Conservation (phyloP, 2,888 invertebrate species). For the Meloe dianella region DNA sequence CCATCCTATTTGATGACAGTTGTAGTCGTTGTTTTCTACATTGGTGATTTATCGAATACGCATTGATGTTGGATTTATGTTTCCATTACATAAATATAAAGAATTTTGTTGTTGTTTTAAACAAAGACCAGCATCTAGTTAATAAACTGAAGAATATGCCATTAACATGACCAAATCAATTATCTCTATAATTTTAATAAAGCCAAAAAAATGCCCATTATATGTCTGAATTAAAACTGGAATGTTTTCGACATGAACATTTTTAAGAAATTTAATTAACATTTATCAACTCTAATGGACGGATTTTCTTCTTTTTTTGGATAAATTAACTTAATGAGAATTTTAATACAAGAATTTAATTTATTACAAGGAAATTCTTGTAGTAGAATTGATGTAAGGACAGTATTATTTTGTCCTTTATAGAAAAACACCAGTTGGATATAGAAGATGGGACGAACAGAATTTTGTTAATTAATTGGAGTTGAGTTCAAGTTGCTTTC, state of each 20-base stretch:
- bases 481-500: neutral
- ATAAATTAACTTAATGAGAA: neutral
- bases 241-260: neutral
- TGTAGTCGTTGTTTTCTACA: neutral
- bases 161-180: neutral
- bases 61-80: neutral
- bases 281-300: neutral
- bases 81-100: constrained; percentile 6
- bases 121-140: neutral
- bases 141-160: neutral
- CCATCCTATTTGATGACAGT: constrained; percentile 9
- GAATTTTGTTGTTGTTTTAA: neutral
- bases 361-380: neutral
- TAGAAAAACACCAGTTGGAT: neutral
- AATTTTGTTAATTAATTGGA: constrained; percentile 8
- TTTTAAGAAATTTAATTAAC: constrained; percentile 6
- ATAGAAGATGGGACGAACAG: neutral
- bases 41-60: constrained; percentile 1
- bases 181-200: neutral
- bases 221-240: neutral
- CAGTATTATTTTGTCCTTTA: neutral
- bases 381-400: neutral
- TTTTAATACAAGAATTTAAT: neutral
- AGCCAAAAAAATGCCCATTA: neutral
- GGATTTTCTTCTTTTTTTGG: neutral